Evolutionary conservation across 2,888 invertebrate species (phyloP), one percentile per base, ranked within the genome.

Genomic region (Plusia festucae): DNA sequence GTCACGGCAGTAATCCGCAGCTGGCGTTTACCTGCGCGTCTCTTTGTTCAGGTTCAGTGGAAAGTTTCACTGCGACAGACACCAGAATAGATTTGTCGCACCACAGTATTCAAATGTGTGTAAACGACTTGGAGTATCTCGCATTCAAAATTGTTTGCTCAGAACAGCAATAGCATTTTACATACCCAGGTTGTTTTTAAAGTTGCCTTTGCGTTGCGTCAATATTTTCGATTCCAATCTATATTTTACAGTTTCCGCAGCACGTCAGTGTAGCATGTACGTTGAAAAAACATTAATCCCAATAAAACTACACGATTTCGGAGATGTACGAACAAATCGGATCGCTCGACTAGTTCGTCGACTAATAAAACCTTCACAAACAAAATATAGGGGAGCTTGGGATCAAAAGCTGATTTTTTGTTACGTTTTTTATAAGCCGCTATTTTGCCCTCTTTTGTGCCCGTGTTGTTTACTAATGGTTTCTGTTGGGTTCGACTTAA

Each of bases 391-490:
- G 92, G 93, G 93, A 92, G 88, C 86, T 82, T 86, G 84, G 90
- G 93, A 92, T 94, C 92, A 92, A 94, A 93, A 93, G 94, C 86
- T 86, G 91, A 91, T 93, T 95, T 94, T 94, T 94, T 94, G 93
- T 94, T 88, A 89, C 88, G 85, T 87, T 91, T 92, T 93, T 93
- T 91, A 89, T 92, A 90, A 91, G 92, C 91, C 83, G 91, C 91
- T 92, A 91, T 94, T 94, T 93, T 90, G 90, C 93, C 91, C 93
- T 94, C 91, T 90, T 93, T 93, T 94, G 94, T 93, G 94, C 87
- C 88, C 89, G 91, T 91, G 95, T 94, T 94, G 95, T 94, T 94
- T 95, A 94, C 95, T 95, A 95, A 95, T 95, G 94, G 93, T 92
- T 93, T 93, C 93, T 93, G 94, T 90, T 94, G 92, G 94, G 93